A percentile compares a stretch with the other conserved stretches of the same genome.
Evolutionary conservation across 1,140 invertebrate species (phyloP).

Genomic region (Arctopsyche grandis): DNA sequence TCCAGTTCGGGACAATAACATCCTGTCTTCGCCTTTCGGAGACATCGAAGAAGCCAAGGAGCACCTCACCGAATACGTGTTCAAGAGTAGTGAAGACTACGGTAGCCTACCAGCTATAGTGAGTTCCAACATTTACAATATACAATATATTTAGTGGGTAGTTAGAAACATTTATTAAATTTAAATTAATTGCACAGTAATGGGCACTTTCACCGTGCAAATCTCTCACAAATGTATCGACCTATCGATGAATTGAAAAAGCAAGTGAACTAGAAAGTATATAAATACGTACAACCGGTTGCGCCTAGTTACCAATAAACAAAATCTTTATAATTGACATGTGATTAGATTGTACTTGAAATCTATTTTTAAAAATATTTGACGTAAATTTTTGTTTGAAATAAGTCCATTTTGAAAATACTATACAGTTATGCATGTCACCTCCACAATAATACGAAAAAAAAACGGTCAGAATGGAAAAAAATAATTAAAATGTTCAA

Average conservation of each 20-base stretch:
- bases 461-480: no score
- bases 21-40: conserved; percentile 64
- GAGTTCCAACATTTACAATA: conserved; percentile 58
- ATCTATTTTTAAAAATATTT: no score
- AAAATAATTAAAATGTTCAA: no score
- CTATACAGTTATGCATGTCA: no score
- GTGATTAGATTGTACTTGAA: no score
- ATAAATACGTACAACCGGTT: not conserved
- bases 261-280: not conserved
- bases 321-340: no score
- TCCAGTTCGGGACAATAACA: conserved; percentile 58
- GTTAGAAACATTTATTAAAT: not conserved
- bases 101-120: conserved; percentile 67
- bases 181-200: not conserved
- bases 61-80: conserved; percentile 67
- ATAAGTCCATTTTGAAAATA: no score
- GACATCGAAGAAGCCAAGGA: conserved; percentile 64
- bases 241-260: not conserved
- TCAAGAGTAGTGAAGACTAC: conserved; percentile 65
- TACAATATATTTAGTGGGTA: not conserved
- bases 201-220: not conserved
- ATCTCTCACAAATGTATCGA: not conserved
- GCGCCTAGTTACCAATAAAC: no score
- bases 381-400: no score
- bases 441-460: no score